These are phyloP conservation scores for Rambutsinella grinnellia DNA, from an alignment of 2,888 invertebrate genomes.

Conservation along the genomic window DNA sequence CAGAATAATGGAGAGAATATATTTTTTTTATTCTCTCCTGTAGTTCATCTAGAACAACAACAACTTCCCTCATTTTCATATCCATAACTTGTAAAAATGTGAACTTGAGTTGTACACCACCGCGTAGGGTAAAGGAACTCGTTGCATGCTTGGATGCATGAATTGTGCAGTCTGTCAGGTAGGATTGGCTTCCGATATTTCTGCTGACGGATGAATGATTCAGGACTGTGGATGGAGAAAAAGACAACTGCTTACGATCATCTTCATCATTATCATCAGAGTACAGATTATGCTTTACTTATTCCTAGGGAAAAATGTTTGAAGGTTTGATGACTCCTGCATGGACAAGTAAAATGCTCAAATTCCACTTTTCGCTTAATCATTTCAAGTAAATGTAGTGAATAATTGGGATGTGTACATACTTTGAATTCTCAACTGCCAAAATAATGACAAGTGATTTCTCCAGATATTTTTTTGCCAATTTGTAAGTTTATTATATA, in stretches of 20 bases:
- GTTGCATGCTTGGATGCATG: neutral
- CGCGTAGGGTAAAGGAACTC: slow-evolving; percentile 13
- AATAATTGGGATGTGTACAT: too few relatives aligned
- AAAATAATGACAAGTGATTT: too few relatives aligned
- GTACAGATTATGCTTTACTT: neutral
- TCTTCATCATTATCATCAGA: slow-evolving; percentile 5
- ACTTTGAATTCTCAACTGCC: too few relatives aligned
- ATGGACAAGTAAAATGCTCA: slow-evolving; percentile 4
- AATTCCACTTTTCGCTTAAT: too few relatives aligned
- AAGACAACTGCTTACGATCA: slow-evolving; percentile 15
- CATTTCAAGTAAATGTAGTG: too few relatives aligned
- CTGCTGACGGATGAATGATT: slow-evolving; percentile 5
- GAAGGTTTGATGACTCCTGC: slow-evolving; percentile 37
- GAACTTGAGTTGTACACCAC: slow-evolving; percentile 21
- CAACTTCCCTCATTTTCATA: slow-evolving; percentile 17
- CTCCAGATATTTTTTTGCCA: too few relatives aligned
- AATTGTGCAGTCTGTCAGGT: neutral
- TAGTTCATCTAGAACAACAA: slow-evolving; percentile 4
- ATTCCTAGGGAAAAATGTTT: slow-evolving; percentile 27
- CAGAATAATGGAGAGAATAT: slow-evolving; percentile 1
- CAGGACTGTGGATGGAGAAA: slow-evolving; percentile 2
- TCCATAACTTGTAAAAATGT: slow-evolving; percentile 35
- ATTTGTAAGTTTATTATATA: too few relatives aligned
- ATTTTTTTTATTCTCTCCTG: neutral
- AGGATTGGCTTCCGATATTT: neutral